Evolutionary conservation across 2,113 vertebrate species (phyloP).

Genomic region (Blennius ocellaris): DNA sequence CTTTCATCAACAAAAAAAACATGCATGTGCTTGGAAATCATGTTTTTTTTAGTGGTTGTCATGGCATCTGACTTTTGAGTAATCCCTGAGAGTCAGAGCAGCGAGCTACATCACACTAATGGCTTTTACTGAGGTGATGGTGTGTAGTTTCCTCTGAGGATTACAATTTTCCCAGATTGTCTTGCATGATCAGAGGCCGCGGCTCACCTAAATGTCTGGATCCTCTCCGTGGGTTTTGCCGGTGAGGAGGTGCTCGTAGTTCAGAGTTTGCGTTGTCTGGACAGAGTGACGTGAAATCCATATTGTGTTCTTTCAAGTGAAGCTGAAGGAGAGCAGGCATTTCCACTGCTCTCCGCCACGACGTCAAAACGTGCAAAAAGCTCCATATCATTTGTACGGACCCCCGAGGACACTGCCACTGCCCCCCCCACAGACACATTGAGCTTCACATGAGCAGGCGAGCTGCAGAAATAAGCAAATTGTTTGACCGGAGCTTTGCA

Average conservation of each 20-base stretch:
- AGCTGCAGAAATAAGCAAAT: no score
- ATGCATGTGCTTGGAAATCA: not conserved
- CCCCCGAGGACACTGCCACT: no score
- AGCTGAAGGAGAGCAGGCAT: no score
- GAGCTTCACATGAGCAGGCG: no score
- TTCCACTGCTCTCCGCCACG: no score
- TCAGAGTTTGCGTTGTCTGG: not conserved
- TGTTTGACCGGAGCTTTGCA: no score
- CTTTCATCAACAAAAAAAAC: not conserved
- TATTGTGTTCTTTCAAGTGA: no score
- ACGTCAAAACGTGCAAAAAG: no score
- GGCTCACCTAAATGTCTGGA: conserved; percentile 21
- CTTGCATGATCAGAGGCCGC: conserved; percentile 53
- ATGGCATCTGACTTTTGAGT: not conserved
- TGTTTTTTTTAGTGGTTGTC: not conserved
- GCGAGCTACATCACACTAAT: not conserved
- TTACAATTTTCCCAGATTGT: conserved; percentile 27
- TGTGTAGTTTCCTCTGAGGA: conserved; percentile 14
- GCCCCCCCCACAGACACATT: no score
- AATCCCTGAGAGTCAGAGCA: conserved; percentile 13
- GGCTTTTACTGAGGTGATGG: conserved; percentile 8
- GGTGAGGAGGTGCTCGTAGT: not conserved
- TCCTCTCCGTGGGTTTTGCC: conserved; percentile 14
- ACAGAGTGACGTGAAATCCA: not conserved
- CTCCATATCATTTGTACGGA: no score